Evolutionary conservation across 2,888 invertebrate species (phyloP).

Genomic region (Temnothorax ravouxi): DNA sequence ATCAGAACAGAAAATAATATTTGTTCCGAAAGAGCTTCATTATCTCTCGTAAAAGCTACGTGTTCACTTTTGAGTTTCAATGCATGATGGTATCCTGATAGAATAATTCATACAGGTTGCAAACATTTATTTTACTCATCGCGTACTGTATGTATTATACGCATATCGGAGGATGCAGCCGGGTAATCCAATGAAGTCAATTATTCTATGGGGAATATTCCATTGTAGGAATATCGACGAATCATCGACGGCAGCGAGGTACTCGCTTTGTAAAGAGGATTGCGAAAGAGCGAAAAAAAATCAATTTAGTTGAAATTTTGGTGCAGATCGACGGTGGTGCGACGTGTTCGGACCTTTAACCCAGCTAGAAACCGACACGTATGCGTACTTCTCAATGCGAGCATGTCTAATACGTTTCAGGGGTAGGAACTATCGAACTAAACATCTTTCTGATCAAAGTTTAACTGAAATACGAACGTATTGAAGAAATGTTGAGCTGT

Average conservation of each 20-base stretch:
- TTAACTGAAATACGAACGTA: no score
- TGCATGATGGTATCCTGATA: constrained; percentile 58
- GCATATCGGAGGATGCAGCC: constrained; percentile 67
- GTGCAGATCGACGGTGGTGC: constrained; percentile 65
- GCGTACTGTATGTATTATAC: constrained; percentile 42
- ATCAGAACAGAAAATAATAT: background rate
- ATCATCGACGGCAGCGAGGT: constrained; percentile 79
- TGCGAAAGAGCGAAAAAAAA: constrained; percentile 68
- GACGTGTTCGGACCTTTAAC: constrained; percentile 70
- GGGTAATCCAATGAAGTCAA: constrained; percentile 82
- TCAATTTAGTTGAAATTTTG: constrained; percentile 77
- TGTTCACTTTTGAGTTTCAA: constrained; percentile 45
- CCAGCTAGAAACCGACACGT: constrained; percentile 36
- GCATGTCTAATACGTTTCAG: constrained; percentile 59
- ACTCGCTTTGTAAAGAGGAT: constrained; percentile 77
- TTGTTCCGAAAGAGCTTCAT: constrained; percentile 7
- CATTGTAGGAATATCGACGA: constrained; percentile 82
- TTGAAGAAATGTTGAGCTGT: no score
- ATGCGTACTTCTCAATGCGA: constrained; percentile 44
- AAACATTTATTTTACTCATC: constrained; percentile 73
- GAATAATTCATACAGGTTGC: constrained; percentile 69
- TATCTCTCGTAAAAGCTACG: background rate
- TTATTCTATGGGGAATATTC: constrained; percentile 81
- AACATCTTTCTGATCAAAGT: no score
- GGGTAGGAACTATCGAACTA: constrained; percentile 12